Conservation (phyloP, 1,140 invertebrate species). For the Samia ricini region DNA sequence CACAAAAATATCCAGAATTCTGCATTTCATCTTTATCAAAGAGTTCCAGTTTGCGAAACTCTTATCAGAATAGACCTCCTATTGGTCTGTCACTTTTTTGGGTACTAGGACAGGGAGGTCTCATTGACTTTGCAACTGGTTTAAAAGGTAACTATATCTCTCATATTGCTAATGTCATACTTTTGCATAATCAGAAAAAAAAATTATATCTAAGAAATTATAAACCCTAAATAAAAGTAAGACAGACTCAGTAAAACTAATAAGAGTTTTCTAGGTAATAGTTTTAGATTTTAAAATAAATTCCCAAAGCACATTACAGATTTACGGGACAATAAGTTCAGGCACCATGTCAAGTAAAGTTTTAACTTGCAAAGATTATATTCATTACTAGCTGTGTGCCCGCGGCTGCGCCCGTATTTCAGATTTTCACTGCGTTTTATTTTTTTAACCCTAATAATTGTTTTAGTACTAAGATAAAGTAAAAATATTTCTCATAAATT, state of each 20-base stretch:
- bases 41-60: slow-evolving; percentile 81
- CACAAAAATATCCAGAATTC: slow-evolving; percentile 81
- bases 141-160: slow-evolving; percentile 80
- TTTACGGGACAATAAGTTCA: no score
- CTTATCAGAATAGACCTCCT: slow-evolving; percentile 87
- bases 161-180: neutral
- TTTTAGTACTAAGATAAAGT: no score
- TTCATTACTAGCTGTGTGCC: no score
- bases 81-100: slow-evolving; percentile 88
- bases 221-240: neutral
- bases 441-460: no score
- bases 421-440: no score
- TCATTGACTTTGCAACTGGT: slow-evolving; percentile 82
- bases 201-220: neutral
- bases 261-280: no score
- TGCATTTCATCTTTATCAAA: slow-evolving; percentile 80
- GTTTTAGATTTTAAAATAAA: neutral
- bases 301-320: no score
- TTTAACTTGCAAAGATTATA: no score
- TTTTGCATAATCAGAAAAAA: neutral
- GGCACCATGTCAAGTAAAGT: no score
- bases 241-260: neutral
- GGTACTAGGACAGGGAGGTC: slow-evolving; percentile 87
- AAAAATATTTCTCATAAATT: no score
- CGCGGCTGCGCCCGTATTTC: no score